These are phyloP conservation scores for Stichodactyla mertensii DNA, from an alignment of 64 coral and sea anemone species.

Conservation along the genomic window DNA sequence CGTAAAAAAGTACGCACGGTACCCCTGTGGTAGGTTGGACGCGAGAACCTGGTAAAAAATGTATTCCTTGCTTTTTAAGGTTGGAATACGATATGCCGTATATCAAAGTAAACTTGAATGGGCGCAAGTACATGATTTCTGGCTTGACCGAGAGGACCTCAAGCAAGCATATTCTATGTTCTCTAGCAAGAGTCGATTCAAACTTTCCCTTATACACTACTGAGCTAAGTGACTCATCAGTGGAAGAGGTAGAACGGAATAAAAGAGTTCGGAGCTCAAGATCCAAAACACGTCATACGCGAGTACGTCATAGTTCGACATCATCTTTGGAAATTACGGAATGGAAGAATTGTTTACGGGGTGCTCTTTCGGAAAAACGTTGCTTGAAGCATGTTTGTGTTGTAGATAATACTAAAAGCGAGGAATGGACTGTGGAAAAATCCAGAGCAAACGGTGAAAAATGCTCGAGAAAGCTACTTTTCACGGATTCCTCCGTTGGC, in stretches of 20 bases:
- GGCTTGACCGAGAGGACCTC: conserved; percentile 47
- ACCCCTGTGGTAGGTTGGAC: no score
- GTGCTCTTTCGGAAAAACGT: neutral
- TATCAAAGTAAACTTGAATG: conserved; percentile 78
- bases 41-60: no score
- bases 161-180: conserved; percentile 68
- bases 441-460: neutral
- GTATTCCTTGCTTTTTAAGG: neutral
- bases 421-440: neutral
- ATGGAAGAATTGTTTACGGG: conserved; percentile 10
- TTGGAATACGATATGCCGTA: conserved; percentile 48
- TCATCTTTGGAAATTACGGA: conserved; percentile 14
- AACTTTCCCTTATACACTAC: neutral
- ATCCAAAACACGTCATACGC: neutral
- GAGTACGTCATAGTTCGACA: conserved; percentile 5
- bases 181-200: conserved; percentile 61
- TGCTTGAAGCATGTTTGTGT: neutral
- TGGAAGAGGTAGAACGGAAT: neutral
- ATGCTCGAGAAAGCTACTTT: conserved; percentile 1
- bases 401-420: neutral
- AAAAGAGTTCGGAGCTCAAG: conserved; percentile 13
- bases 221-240: neutral
- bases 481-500: neutral
- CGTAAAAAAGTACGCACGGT: no score
- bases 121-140: conserved; percentile 64